These are phyloP conservation scores for Drosophila sp. DNA, from an alignment of 1,140 invertebrate species.

Conservation along the genomic window DNA sequence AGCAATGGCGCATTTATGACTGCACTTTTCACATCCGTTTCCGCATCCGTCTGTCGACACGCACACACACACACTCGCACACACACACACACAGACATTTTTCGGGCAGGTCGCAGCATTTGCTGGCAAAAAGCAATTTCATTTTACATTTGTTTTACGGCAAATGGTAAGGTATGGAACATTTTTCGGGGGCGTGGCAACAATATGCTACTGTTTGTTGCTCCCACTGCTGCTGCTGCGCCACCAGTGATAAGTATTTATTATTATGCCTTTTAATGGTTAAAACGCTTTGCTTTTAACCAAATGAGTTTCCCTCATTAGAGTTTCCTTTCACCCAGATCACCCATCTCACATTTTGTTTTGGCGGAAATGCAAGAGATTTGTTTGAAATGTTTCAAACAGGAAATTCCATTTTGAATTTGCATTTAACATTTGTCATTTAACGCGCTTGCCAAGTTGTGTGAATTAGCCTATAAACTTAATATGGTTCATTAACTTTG, in stretches of 20 bases:
- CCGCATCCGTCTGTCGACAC: conserved; percentile 71
- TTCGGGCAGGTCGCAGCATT: conserved; percentile 54
- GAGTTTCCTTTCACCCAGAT: conserved; percentile 33
- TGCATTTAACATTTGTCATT: conserved; percentile 15
- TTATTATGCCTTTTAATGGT: conserved; percentile 79
- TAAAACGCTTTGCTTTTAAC: conserved; percentile 70
- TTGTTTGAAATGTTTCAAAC: conserved; percentile 7
- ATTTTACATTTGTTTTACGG: conserved; percentile 81
- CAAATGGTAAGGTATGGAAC: conserved; percentile 62
- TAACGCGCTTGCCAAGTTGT: neutral
- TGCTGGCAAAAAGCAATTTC: conserved; percentile 74
- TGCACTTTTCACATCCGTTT: conserved; percentile 81
- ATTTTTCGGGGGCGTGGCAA: conserved; percentile 40
- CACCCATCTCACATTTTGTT: conserved; percentile 13
- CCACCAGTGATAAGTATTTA: conserved; percentile 72
- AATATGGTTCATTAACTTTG: conserved; percentile 2
- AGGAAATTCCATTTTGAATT: conserved; percentile 17
- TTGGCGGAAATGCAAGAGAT: conserved; percentile 1
- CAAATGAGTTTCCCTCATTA: conserved; percentile 81
- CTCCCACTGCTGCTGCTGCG: conserved; percentile 21
- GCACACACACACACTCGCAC: conserved; percentile 34
- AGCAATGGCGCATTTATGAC: conserved; percentile 68
- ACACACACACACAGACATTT: conserved; percentile 36
- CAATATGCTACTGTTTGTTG: conserved; percentile 52
- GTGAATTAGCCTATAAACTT: conserved; percentile 3